Conservation (phyloP, 1,140 invertebrate genomes). For the Papilio glaucus region DNA sequence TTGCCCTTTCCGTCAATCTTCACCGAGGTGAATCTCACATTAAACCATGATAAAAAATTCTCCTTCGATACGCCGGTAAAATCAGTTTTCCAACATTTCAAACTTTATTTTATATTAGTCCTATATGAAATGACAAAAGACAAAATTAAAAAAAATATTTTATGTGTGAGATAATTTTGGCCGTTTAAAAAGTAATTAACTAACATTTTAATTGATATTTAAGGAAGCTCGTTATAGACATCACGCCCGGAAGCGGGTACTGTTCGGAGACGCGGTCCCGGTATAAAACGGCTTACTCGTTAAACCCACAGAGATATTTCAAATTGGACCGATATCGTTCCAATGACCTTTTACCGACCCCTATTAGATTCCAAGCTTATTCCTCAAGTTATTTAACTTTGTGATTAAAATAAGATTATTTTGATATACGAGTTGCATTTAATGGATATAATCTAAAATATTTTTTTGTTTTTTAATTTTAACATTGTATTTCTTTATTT, state of each 20-base stretch:
- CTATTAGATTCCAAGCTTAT: conserved; percentile 12
- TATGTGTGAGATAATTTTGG: no score
- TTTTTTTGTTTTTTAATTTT: background rate
- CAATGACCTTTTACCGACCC: conserved; percentile 46
- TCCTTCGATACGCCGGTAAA: no score
- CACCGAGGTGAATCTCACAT: background rate
- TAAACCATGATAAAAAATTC: background rate
- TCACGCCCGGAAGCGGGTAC: conserved; percentile 43
- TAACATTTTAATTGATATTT: conserved; percentile 1
- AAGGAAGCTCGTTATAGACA: conserved; percentile 16
- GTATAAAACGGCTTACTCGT: conserved; percentile 43
- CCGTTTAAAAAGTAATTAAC: background rate
- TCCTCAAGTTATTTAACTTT: conserved; percentile 35
- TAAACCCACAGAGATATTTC: conserved; percentile 52
- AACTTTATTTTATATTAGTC: no score
- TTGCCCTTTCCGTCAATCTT: background rate
- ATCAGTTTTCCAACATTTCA: no score
- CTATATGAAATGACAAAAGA: no score
- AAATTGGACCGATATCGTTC: conserved; percentile 49
- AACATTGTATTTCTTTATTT: no score
- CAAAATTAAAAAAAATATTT: no score
- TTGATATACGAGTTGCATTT: background rate
- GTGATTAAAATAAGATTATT: conserved; percentile 30
- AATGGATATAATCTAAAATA: background rate
- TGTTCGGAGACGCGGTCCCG: conserved; percentile 44